Percentiles rank a stretch among this genome's conserved stretches.
Evolutionary conservation across 2,888 invertebrate genomes (phyloP).

Genomic region (Neuroscelio doddi): DNA sequence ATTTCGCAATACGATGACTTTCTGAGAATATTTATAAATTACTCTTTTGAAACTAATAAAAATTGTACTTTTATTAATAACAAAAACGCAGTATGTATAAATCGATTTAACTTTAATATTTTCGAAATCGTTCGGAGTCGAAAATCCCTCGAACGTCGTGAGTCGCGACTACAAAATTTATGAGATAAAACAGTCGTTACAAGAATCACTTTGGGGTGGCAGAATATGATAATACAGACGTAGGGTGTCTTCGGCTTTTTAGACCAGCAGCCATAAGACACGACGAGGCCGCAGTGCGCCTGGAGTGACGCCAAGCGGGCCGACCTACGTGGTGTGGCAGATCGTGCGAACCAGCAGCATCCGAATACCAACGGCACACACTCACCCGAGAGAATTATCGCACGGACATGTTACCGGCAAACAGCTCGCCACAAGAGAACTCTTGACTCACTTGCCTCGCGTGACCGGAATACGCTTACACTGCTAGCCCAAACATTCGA

Average conservation of each 20-base stretch:
- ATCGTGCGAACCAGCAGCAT: conserved; percentile 9
- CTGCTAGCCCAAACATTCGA: no score
- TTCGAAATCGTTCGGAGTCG: no score
- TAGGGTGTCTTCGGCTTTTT: background rate
- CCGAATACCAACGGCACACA: conserved; percentile 37
- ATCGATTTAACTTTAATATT: no score
- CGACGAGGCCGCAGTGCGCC: conserved; percentile 67
- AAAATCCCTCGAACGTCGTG: no score
- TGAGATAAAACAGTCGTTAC: no score
- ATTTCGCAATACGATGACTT: no score
- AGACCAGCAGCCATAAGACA: conserved; percentile 6
- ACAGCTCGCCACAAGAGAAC: conserved; percentile 45
- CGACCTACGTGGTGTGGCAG: conserved; percentile 28
- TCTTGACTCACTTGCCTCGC: conserved; percentile 31
- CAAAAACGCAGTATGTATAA: no score
- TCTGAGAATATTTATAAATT: no score
- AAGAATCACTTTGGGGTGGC: background rate
- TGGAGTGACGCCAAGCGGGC: conserved; percentile 68
- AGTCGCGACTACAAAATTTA: no score
- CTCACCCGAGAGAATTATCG: conserved; percentile 54
- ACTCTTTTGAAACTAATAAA: no score
- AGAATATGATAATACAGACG: conserved; percentile 9
- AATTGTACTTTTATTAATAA: no score
- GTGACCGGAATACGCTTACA: conserved; percentile 25
- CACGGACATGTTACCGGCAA: conserved; percentile 51